Percentiles rank a stretch among this genome's conserved stretches.
Conservation (phyloP, 2,888 invertebrate genomes). For the Margaritifera margaritifera region DNA sequence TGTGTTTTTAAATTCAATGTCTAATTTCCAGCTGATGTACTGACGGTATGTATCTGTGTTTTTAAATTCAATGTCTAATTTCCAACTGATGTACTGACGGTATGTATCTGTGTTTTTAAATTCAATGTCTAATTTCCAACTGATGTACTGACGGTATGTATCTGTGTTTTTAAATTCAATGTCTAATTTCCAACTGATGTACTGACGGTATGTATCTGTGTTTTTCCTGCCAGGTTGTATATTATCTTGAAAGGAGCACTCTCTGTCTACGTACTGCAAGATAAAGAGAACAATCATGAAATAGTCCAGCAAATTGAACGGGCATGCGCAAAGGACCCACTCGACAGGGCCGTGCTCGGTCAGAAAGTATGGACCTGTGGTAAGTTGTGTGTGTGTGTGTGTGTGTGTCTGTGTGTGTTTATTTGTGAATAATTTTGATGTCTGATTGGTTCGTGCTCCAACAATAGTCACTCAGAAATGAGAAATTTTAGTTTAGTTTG, state of each 20-base stretch:
- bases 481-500: no score
- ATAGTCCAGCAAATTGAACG: constrained; percentile 41
- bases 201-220: background rate
- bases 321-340: constrained; percentile 40
- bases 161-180: no score
- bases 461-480: background rate
- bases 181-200: no score
- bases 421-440: no score
- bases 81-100: background rate
- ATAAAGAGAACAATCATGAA: constrained; percentile 53
- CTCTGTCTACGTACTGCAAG: constrained; percentile 58
- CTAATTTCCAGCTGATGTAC: no score
- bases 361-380: constrained; percentile 54
- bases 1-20: no score
- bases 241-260: constrained; percentile 55
- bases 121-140: no score
- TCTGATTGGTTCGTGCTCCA: background rate
- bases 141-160: background rate
- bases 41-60: background rate
- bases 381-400: constrained; percentile 7
- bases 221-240: constrained; percentile 50
- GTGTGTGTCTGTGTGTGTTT: no score
- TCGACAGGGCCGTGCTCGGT: constrained; percentile 51
- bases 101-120: background rate
- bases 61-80: background rate